Conservation (phyloP, 2,113 vertebrate species). For the Labeo catla region DNA sequence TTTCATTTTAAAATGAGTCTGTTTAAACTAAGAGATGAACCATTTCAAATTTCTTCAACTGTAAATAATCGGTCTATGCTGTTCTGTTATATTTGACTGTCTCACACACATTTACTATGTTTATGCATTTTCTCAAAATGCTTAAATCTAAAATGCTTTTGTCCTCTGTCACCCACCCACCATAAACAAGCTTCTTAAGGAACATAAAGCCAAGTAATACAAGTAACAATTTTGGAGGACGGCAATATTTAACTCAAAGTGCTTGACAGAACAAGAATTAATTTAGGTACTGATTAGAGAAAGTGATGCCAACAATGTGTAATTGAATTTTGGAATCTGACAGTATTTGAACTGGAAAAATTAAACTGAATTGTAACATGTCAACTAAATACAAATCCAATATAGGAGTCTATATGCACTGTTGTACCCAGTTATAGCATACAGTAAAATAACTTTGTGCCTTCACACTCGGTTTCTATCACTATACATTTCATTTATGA, state of each 20-base stretch:
- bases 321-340: conserved; percentile 13
- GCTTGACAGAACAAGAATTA: neutral
- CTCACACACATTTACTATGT: neutral
- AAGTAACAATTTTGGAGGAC: conserved; percentile 2
- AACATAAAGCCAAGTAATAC: neutral
- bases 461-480: neutral
- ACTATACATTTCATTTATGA: conserved; percentile 6
- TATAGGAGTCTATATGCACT: neutral
- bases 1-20: conserved; percentile 12
- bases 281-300: neutral
- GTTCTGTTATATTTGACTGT: neutral
- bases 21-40: neutral
- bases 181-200: neutral
- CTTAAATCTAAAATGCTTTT: conserved; percentile 7
- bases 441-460: neutral
- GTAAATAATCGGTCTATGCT: neutral
- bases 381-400: neutral
- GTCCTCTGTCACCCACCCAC: neutral
- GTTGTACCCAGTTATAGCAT: neutral
- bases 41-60: neutral
- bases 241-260: conserved; percentile 15
- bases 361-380: neutral
- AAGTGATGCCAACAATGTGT: neutral
- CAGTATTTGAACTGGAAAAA: neutral
- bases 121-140: conserved; percentile 13